Evolutionary conservation across 2,888 invertebrate genomes (phyloP), one percentile per base, ranked within the genome.

Genomic region (Heliconius sara): DNA sequence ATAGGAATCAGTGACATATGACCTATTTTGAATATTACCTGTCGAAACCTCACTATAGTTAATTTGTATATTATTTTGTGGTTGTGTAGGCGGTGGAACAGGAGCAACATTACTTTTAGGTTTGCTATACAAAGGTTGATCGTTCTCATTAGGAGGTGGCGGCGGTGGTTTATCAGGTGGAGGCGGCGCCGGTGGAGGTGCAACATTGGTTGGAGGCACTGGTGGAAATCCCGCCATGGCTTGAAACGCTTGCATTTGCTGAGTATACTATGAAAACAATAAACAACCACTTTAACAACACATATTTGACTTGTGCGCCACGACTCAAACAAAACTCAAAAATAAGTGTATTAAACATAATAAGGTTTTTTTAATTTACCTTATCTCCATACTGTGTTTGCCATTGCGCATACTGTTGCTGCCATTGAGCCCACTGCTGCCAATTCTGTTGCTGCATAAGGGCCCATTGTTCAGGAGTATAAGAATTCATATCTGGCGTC

Each of bases 391-490:
- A 97, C 86, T 97, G 97, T 81, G 95, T 96, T 88, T 97, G 97
- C 97, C 97, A 97, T 85, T 97, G 97, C 74, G 96, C 96, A 91
- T 97, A 97, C 86, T 97, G 97, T 84, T 97, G 97, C 86, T 97
- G 97, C 97, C 97, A 97, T 84, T 97, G 97, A 16, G 96, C 96
- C 96, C 97, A 97, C 84, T 97, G 97, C 83, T 96, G 96, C 96
- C 97, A 97, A 86, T 96, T 97, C 88, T 97, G 97, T 84, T 97
- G 97, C 87, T 97, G 97, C 91, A 96, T 94, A 84, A 96, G 93
- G 68, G 96, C 94, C 97, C 97, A 97, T 89, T 97, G 97, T 85
- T 97, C 97, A 68, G 96, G 91, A 10, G 96, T 96, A 83, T 96
- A 97, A 30, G 95, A 86, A 27, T 88, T 89, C 89, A 93, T 89